These are phyloP conservation scores for Pseudopleuronectes americanus DNA, from an alignment of 2,797 vertebrate species.

Conservation along the genomic window DNA sequence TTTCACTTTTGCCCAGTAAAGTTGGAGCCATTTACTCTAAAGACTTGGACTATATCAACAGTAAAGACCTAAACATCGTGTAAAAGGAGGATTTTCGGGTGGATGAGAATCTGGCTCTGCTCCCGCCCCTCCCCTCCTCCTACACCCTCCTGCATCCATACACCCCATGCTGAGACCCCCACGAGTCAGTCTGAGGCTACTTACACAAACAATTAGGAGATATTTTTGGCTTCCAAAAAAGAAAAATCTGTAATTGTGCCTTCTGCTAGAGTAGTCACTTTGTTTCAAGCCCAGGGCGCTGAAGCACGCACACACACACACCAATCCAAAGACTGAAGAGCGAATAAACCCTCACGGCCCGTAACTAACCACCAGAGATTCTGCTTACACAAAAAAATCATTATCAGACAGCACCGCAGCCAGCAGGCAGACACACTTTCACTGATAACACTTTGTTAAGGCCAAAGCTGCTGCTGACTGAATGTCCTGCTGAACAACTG, in stretches of 20 bases:
- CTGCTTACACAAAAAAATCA: neutral
- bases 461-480: no score
- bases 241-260: conserved; percentile 42
- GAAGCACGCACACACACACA: conserved; percentile 11
- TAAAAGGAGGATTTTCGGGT: conserved; percentile 42
- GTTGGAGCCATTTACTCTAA: conserved; percentile 51
- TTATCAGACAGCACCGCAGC: neutral
- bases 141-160: conserved; percentile 22
- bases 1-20: conserved; percentile 61
- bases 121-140: neutral
- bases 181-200: conserved; percentile 56
- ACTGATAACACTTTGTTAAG: neutral
- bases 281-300: conserved; percentile 45
- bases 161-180: conserved; percentile 59
- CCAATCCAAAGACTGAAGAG: neutral
- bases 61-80: conserved; percentile 48
- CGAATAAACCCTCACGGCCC: no score
- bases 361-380: no score
- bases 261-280: conserved; percentile 49
- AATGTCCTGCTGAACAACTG: no score
- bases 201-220: conserved; percentile 73
- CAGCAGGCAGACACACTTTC: neutral
- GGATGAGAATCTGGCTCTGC: conserved; percentile 31
- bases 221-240: conserved; percentile 54
- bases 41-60: conserved; percentile 57